Base-by-base conservation (phyloP, 1,140 invertebrate genomes). In the Yoshiicerus persimilis region DNA sequence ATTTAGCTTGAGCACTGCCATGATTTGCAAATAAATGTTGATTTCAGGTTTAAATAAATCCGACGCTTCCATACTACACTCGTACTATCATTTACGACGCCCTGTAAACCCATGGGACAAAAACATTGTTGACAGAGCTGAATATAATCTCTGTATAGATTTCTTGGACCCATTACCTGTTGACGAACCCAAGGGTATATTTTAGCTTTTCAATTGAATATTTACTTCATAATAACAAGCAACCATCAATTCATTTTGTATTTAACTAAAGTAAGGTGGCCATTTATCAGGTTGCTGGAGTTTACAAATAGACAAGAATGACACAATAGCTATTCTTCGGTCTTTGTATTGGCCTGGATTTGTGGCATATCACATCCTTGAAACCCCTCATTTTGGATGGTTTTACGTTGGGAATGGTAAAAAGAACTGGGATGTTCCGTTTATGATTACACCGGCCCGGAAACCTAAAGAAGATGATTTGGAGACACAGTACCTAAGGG, bases 321-420 rank as follows among this genome's bases (percentile, higher is more conserved):
- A 94, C 34, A 93, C 92, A 89, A 91, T 95, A 11, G 93, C 93
- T 0, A 93, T 95, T 77, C 92, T 96, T 64, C 94, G 95, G 88
- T 96, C 94, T 64, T 92, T 96, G 0, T 94, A 95, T 91, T 97
- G 96, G 96, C 95, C 95, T 0, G 96, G 96, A 77, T 94, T 96
- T 93, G 94, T 93, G 9, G 96, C 95, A 20, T 96, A 94, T 90
- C 96, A 96, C 90, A 94, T 94, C 92, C 89, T 96, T 2, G 93
- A 93, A 90, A 95, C 94, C 0, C 93, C 94, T 1, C 94, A 95
- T 86, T 94, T 95, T 90, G 96, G 96, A 4, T 96, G 94, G 91
- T 91, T 96, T 5, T 96, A 96, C 90, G 92, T 95, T 86, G 96
- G 96, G 0, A 93, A 95, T 90, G 96, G 96, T 56, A 94, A 94